Base-by-base conservation (phyloP, 2,888 invertebrate species). In the Drosophila glabriapex region DNA sequence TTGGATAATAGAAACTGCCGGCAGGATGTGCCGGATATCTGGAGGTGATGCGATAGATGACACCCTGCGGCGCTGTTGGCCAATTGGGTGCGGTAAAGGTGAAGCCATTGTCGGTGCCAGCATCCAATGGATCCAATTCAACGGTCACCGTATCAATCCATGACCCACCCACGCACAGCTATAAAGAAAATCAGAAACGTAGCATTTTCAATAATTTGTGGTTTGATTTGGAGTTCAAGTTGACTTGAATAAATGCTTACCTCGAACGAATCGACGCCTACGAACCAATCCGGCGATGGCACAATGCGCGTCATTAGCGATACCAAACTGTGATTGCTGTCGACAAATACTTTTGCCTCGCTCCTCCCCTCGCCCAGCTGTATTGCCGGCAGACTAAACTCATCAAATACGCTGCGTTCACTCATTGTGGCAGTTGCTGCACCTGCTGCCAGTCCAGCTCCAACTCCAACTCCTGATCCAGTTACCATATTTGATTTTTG, bases 31-130 rank as follows among this genome's bases (percentile, higher is more conserved):
- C 96, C 14, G 98, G 98, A 93, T 96, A 97, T 81, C 96, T 96
- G 55, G 97, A 96, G 39, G 98, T 98, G 94, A 99, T 97, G 90
- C 96, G 95, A 94, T 97, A 97, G 82, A 98, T 97, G 81, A 96
- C 96, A 81, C 97, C 97, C 93, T 97, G 97, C 3, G 98, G 98
- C 59, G 97, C 96, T 28, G 98, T 97, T 62, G 97, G 97, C 98
- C 98, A 98, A 94, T 98, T 97, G 59, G 98, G 98, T n/a, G 98
- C 97, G 25, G 98, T 98, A 94, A 98, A 99, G 62, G 98, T 98
- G 94, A 98, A 97, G 5, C 98, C 98, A 93, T 97, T 97, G 94
- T 98, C 98, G 52, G 98, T 98, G 61, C 98, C 98, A 19, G 98
- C 98, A 93, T 98, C 98, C 87, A 98, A 94, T 0, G 98, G 98